Evolutionary conservation across 2,797 vertebrate genomes (phyloP).

Genomic region (Scolopax rusticola): DNA sequence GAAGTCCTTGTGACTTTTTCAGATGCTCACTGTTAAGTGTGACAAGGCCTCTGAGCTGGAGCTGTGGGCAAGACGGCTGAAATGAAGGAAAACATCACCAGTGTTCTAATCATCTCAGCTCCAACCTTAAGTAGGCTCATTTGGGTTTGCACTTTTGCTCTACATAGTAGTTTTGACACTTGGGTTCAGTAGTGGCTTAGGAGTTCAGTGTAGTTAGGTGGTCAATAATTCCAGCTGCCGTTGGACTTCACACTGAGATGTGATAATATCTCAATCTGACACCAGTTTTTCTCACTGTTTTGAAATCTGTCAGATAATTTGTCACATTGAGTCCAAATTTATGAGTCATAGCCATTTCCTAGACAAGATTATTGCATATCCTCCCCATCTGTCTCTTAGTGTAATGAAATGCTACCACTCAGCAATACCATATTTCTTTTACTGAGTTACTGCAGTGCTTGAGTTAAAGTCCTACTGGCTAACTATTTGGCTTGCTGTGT

Average conservation of each 20-base stretch:
- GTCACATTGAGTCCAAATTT: constrained; percentile 64
- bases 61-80: neutral
- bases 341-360: constrained; percentile 57
- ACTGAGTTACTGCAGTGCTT: constrained; percentile 4
- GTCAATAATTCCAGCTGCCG: constrained; percentile 68
- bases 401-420: neutral
- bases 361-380: constrained; percentile 65
- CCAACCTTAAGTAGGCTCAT: neutral
- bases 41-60: neutral
- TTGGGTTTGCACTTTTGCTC: neutral
- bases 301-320: constrained; percentile 70
- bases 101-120: neutral
- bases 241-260: constrained; percentile 39
- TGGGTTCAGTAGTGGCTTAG: neutral
- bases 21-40: neutral
- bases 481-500: neutral
- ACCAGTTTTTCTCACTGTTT: constrained; percentile 63
- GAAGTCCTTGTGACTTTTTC: neutral
- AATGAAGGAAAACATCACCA: neutral
- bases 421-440: constrained; percentile 35
- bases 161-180: neutral
- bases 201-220: constrained; percentile 27
- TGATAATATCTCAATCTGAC: constrained; percentile 59
- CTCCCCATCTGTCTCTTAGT: constrained; percentile 53
- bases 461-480: constrained; percentile 3